A percentile compares a stretch with the other conserved stretches of the same genome.
phyloP scores from a whole-genome alignment of 2,888 invertebrate genomes.

The Xestia xanthographa region DNA sequence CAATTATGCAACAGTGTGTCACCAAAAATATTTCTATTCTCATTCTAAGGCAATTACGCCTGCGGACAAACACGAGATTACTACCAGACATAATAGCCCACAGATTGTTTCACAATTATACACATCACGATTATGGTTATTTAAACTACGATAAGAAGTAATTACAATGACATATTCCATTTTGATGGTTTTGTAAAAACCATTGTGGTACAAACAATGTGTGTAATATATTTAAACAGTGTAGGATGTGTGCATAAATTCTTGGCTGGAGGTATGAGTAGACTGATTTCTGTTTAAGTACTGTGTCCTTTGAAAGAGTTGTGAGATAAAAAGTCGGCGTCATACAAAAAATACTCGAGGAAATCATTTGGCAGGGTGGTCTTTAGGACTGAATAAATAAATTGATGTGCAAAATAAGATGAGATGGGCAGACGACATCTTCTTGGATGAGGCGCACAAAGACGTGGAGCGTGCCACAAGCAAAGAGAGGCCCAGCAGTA shows the following conservation, averaged over 20 bases:
- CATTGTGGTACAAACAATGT: conserved; percentile 50
- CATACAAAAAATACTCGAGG: neutral
- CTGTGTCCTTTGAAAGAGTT: conserved; percentile 11
- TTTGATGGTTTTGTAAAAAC: conserved; percentile 62
- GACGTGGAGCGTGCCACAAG: too few species aligned
- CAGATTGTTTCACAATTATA: conserved; percentile 69
- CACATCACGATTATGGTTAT: conserved; percentile 62
- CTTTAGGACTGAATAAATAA: neutral
- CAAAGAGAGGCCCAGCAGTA: too few species aligned
- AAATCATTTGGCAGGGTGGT: conserved; percentile 4
- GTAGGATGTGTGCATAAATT: conserved; percentile 22
- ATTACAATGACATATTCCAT: conserved; percentile 63
- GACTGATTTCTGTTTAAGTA: conserved; percentile 16
- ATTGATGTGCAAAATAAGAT: neutral
- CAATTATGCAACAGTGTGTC: conserved; percentile 48
- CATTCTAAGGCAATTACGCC: conserved; percentile 52
- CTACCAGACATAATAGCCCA: conserved; percentile 59
- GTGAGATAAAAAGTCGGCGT: conserved; percentile 12
- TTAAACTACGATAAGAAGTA: conserved; percentile 68
- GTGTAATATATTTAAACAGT: conserved; percentile 29
- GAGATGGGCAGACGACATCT: neutral
- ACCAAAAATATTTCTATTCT: conserved; percentile 51
- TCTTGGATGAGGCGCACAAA: neutral
- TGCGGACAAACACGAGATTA: conserved; percentile 58
- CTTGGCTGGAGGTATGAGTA: conserved; percentile 4